Base-by-base conservation (phyloP, 2,888 invertebrate genomes). In the Amiota minor region DNA sequence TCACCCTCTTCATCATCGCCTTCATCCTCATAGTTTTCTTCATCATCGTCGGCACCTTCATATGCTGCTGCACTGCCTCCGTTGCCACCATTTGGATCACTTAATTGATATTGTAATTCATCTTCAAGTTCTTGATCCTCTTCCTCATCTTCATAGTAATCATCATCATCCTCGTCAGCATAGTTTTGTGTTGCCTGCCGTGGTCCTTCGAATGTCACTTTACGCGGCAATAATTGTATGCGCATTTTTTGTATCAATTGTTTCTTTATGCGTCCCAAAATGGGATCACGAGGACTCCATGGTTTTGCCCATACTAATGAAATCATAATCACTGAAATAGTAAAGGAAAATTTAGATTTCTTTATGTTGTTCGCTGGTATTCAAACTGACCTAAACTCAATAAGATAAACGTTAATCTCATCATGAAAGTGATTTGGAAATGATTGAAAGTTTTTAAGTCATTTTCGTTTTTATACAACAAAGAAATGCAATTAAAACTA, bases 241-340 rank as follows among this genome's bases (percentile, higher is more conserved):
- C 62, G 62, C 9, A 45, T 8, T 62, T 18, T 62, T n/a, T n/a
- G n/a, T 14, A 45, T n/a, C n/a, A 62, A 62, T 35, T 45, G 23
- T 1, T 45, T 12, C 45, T 45, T 62, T 1, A 62, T 62, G 23
- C 45, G 62, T 1, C n/a, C n/a, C 62, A 62, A 45, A 1, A 46
- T 62, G 6, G n/a, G 62, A 62, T 62, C 62, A 46, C n/a, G 35
- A n/a, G 62, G 45, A 62, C 62, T 62, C 62, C 62, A 62, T 9
- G 62, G 62, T 6, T n/a, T 62, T 3, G 62, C 62, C 6, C n/a
- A 35, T 14, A 62, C 3, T 45, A 62, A 8, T 2, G n/a, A 62
- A 3, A 45, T 62, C n/a, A n/a, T 45, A 35, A 45, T 14, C 23
- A 62, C 23, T 62, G 9, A 62, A 62, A 62, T 16, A 45, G 12